Evolutionary conservation across 2,888 invertebrate genomes (phyloP), one percentile per base, ranked within the genome.

Genomic region (Tholera decimalis): DNA sequence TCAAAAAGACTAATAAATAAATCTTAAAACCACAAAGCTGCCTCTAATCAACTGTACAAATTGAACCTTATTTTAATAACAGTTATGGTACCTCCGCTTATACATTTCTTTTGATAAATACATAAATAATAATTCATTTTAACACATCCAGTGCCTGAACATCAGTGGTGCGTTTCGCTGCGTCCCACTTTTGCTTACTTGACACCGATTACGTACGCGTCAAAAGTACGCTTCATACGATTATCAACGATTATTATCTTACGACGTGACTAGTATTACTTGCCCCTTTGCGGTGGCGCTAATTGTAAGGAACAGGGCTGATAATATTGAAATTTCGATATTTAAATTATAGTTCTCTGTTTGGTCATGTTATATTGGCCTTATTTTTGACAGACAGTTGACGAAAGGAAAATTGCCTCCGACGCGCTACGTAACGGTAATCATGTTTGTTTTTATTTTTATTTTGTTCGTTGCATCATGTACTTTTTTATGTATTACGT

Each of bases 131-230:
- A 15, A 15, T 13, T 26, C 3, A 15, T 44, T 26, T 28, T 18
- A 47, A 9, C 70, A n/a, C 60, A 67, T 80, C 82, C 44, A 79
- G 72, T 43, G 9, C 13, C 18, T 26, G 24, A 24, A 65, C 18
- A 75, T 79, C 76, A 51, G 4, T 8, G 63, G 28, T 18, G 26
- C 37, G 46, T 66, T 72, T 64, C 64, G 51, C 59, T 51, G 43
- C 54, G 54, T 63, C 44, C 63, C 54, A 66, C 43, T 71, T 69
- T 50, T 41, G 9, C 33, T 44, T 46, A 44, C 65, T 57, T 62
- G 71, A 66, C 68, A 69, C 49, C 57, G 75, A 69, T 73, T 77
- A 77, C 44, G 54, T 58, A 56, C 62, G 57, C 61, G 43, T 64
- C 33, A 64, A 70, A 58, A 26, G 49, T 66, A 62, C 57, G 44